phyloP scores from a whole-genome alignment of 2,113 vertebrate species.

The Lepisosteus osseus region DNA sequence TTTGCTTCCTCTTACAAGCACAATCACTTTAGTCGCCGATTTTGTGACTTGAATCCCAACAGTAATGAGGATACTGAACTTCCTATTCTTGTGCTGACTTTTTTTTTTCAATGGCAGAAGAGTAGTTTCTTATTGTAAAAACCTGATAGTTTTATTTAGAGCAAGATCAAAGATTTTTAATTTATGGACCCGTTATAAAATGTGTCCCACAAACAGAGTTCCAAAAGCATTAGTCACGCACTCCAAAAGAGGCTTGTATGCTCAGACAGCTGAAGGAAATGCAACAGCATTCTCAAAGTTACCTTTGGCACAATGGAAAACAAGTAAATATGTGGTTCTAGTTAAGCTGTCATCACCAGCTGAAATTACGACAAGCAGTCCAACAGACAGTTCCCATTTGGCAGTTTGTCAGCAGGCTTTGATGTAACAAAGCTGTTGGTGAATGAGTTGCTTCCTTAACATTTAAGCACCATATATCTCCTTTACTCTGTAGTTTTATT shows the following conservation, averaged over 20 bases:
- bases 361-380: conserved; percentile 63
- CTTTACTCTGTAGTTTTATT: conserved; percentile 31
- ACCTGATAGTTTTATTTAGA: conserved; percentile 18
- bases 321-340: conserved; percentile 61
- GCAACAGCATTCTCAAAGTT: conserved; percentile 42
- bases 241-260: conserved; percentile 25
- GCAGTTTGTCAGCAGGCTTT: conserved; percentile 53
- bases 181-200: conserved; percentile 23
- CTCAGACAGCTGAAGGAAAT: conserved; percentile 48
- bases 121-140: not conserved
- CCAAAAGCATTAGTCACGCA: conserved; percentile 31
- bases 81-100: too few species aligned
- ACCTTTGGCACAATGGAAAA: conserved; percentile 42
- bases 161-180: conserved; percentile 24
- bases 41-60: too few species aligned
- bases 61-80: too few species aligned
- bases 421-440: conserved; percentile 48
- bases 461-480: conserved; percentile 48
- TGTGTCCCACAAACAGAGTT: conserved; percentile 21
- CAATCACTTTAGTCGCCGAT: too few species aligned
- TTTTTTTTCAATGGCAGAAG: not conserved
- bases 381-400: conserved; percentile 45
- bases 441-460: conserved; percentile 53
- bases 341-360: conserved; percentile 59
- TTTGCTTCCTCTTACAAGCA: too few species aligned